Evolutionary conservation across 2,888 invertebrate genomes (phyloP).

Genomic region (Sminthurides aquaticus): DNA sequence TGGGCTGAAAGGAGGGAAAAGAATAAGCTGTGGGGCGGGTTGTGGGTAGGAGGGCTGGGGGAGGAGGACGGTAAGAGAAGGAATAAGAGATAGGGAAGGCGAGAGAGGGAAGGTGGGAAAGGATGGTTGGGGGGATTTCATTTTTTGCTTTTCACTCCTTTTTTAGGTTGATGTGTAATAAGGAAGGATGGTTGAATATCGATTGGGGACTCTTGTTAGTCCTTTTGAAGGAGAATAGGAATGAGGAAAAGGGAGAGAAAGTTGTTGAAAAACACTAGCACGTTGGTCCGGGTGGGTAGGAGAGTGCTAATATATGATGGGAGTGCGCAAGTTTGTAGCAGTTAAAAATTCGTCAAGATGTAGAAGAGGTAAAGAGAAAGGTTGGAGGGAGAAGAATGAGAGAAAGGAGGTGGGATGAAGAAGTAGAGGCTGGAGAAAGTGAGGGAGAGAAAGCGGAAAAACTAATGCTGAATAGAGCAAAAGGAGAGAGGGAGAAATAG

Average conservation of each 20-base stretch:
- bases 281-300: constrained; percentile 11
- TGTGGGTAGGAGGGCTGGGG: constrained; percentile 7
- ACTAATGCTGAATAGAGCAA: neutral
- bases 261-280: constrained; percentile 40
- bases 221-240: constrained; percentile 19
- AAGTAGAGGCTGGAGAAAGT: constrained; percentile 11
- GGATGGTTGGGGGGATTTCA: neutral
- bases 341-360: constrained; percentile 33
- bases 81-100: neutral
- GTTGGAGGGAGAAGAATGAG: constrained; percentile 2
- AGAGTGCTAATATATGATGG: constrained; percentile 35
- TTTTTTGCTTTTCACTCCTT: constrained; percentile 1
- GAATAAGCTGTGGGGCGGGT: neutral
- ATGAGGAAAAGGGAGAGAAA: constrained; percentile 28
- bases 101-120: neutral
- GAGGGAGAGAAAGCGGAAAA: constrained; percentile 13
- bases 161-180: constrained; percentile 28
- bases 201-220: constrained; percentile 38
- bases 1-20: constrained; percentile 1
- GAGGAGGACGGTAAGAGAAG: neutral
- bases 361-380: constrained; percentile 15
- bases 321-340: constrained; percentile 41
- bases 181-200: constrained; percentile 36
- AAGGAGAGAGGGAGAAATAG: constrained; percentile 14
- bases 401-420: constrained; percentile 18